Base-by-base conservation (phyloP, 2,888 invertebrate species). In the Nemapogon koenigi region DNA sequence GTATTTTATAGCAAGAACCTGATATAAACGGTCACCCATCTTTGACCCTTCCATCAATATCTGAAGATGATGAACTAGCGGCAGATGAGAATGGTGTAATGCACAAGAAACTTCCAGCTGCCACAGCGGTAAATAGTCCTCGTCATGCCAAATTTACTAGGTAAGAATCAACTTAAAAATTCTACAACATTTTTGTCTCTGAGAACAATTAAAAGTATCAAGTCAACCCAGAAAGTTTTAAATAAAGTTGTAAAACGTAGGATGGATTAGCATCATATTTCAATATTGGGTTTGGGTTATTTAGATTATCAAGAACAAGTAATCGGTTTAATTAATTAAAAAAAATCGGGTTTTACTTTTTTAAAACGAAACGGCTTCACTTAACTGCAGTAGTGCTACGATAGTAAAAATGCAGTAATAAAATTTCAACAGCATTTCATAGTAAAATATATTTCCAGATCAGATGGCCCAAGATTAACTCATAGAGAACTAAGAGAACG, bases 1-100 rank as follows among this genome's bases (percentile, higher is more conserved):
- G n/a, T n/a, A n/a, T 8, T 41, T 15, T 41, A 17, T 56, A 83
- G 82, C 83, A 84, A 60, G 89, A 89, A 54, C 87, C 86, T 1
- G 90, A 90, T 42, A 84, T 85, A 41, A 89, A 89, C 49, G 90
- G 90, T 7, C 83, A 87, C 37, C 91, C 92, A 1, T 88, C 92
- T 2, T 70, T 94, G 46, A 91, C 92, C 1, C 69, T 94, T 30
- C 96, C 96, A 2, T 95, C 95, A 25, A 97, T 97, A 59, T 94
- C 94, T 41, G 96, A 97, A 66, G 96, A 96, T 49, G 96, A 96
- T 56, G 96, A 94, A 63, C 93, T 93, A 52, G 88, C 87, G 16
- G 89, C 90, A 22, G 92, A 92, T 41, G 86, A 87, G 18, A 81
- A 82, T 7, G 84, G 86, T 3, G 81, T 85, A 1, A 83, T 86